Conservation (phyloP, 2,888 invertebrate genomes). For the Empis stercorea region DNA sequence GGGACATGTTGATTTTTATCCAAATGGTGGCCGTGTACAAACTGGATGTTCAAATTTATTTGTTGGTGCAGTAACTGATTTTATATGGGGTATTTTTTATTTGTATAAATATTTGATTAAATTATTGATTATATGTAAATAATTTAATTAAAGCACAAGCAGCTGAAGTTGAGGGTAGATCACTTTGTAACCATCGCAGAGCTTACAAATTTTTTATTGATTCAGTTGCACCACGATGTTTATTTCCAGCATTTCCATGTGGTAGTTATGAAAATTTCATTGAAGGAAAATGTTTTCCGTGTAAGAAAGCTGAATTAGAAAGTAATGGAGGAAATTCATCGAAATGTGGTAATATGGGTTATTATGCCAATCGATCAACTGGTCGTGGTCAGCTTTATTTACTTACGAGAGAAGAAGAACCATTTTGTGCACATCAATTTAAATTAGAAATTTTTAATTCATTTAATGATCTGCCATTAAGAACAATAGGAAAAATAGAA, state of each 20-base stretch:
- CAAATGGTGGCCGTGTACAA: constrained; percentile 84
- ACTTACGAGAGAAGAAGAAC: constrained; percentile 79
- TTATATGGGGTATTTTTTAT: constrained; percentile 70
- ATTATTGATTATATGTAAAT: too few species aligned
- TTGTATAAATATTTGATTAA: too few species aligned
- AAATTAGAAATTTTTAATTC: constrained; percentile 69
- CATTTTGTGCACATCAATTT: constrained; percentile 89
- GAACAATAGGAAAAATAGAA: constrained; percentile 57
- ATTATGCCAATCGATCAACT: constrained; percentile 73
- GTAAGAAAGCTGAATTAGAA: constrained; percentile 35
- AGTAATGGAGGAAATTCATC: constrained; percentile 35
- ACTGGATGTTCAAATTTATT: constrained; percentile 87
- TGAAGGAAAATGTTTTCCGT: constrained; percentile 63
- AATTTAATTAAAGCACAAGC: constrained; percentile 42
- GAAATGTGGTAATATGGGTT: constrained; percentile 85
- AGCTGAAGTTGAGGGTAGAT: constrained; percentile 71
- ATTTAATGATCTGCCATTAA: constrained; percentile 46
- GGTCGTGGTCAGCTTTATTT: constrained; percentile 80
- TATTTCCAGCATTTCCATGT: constrained; percentile 85
- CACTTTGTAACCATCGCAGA: constrained; percentile 82
- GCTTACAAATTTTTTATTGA: constrained; percentile 93
- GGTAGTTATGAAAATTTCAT: constrained; percentile 72
- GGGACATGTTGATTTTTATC: constrained; percentile 86
- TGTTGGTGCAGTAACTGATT: constrained; percentile 80
- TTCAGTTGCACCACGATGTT: constrained; percentile 80